Evolutionary conservation across 1,140 invertebrate species (phyloP).

Genomic region (Lepeophtheirus salmonis): DNA sequence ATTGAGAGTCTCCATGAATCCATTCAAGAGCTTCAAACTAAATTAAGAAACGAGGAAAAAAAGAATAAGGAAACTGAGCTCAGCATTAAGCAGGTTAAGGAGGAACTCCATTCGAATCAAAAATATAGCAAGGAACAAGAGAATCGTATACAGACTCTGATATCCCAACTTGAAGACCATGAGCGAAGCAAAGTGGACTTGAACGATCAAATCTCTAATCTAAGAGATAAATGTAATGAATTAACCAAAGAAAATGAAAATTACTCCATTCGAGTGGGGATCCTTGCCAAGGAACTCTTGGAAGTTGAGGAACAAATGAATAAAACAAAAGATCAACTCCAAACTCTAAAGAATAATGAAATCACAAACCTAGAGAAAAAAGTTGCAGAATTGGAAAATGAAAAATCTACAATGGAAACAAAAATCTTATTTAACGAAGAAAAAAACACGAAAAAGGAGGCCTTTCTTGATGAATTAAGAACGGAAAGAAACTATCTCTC

Average conservation of each 20-base stretch:
- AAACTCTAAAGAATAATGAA: too few species aligned
- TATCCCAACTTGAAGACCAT: not conserved
- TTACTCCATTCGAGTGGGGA: not conserved
- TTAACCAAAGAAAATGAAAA: not conserved
- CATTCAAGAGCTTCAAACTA: not conserved
- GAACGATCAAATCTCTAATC: not conserved
- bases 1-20: not conserved
- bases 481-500: not conserved
- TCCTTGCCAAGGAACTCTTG: too few species aligned
- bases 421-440: too few species aligned
- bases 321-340: too few species aligned
- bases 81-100: not conserved
- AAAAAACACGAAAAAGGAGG: too few species aligned
- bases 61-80: not conserved
- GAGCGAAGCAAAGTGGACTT: not conserved
- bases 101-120: not conserved
- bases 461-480: not conserved
- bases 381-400: too few species aligned
- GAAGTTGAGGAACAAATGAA: too few species aligned
- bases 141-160: not conserved
- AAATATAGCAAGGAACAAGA: not conserved
- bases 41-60: not conserved
- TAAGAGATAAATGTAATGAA: not conserved
- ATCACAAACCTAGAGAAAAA: too few species aligned
- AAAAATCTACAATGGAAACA: too few species aligned